Evolutionary conservation across 2,797 vertebrate species (phyloP).

Genomic region (Menidia menidia): DNA sequence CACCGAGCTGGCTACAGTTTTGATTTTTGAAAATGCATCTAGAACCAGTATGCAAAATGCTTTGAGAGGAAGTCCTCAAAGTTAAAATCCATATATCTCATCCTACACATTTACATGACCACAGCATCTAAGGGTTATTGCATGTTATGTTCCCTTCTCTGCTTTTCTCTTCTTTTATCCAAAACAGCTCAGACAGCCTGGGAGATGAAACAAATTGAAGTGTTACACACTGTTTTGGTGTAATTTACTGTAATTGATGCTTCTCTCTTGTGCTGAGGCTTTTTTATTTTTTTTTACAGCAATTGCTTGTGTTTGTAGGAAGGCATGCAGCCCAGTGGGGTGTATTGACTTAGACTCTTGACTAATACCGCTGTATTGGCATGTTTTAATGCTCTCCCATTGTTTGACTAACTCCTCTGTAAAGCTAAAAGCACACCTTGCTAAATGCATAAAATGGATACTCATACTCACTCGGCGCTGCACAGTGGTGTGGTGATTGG

Average conservation of each 20-base stretch:
- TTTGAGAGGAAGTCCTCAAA: conserved; percentile 54
- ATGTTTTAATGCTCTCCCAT: conserved; percentile 76
- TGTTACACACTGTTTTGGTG: conserved; percentile 78
- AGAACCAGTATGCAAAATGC: conserved; percentile 44
- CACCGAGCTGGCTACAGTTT: conserved; percentile 48
- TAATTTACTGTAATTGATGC: conserved; percentile 83
- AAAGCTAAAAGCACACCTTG: conserved; percentile 56
- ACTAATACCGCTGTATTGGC: conserved; percentile 77
- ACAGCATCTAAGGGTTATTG: conserved; percentile 66
- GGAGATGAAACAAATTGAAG: conserved; percentile 79
- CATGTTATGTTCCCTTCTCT: conserved; percentile 61
- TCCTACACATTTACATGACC: conserved; percentile 57
- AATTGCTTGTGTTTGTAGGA: conserved; percentile 78
- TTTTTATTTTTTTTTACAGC: conserved; percentile 48
- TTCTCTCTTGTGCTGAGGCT: conserved; percentile 70
- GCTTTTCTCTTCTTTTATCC: conserved; percentile 69
- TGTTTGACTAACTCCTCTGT: conserved; percentile 68
- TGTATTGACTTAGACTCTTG: conserved; percentile 77
- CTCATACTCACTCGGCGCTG: no score
- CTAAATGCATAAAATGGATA: conserved; percentile 23
- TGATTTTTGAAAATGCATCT: conserved; percentile 31
- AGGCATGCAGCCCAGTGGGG: conserved; percentile 78
- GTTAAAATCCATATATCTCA: conserved; percentile 63
- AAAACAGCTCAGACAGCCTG: conserved; percentile 67
- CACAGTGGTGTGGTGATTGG: no score